Evolutionary conservation across 2,888 invertebrate species (phyloP), one percentile per base, ranked within the genome.

Genomic region (Hoplodrina blanda): DNA sequence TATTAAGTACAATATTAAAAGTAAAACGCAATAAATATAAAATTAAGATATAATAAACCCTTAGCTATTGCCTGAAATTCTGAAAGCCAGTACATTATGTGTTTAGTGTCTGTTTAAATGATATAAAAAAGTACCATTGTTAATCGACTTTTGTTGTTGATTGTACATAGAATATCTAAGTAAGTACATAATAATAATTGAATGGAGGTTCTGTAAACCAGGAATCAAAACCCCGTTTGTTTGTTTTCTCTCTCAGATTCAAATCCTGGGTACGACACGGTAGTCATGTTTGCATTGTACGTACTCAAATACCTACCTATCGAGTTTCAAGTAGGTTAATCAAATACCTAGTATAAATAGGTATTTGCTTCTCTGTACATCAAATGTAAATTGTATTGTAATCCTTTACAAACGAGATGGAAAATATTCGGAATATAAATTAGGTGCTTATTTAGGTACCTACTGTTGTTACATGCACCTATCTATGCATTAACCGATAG

Each of bases 201-300:
- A 54, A 19, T 30, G 19, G n/a, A 33, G 11, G 37, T 19, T 37
- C 37, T n/a, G 37, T 46, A 17, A 65, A 60, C 52, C 41, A 41
- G 50, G 20, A 62, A 56, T 56, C 55, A 56, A 62, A 62, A 25
- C 33, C 44, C 11, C n/a, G 20, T n/a, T 62, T 72, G 41, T 50
- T 70, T 70, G 56, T 62, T 56, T 71, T 56, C 56, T 25, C 50
- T 50, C 33, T 41, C 49, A 41, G 2, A 33, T 52, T 62, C n/a
- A 56, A 56, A 71, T 71, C 25, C 41, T 61, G 17, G 13, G 33
- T 50, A 50, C 49, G 33, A 53, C 19, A 6, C n/a, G 11, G 19
- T 7, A 41, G 49, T 55, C 41, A 50, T 71, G 72, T 71, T 71
- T 63, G 44, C 63, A 56, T 46, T 54, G 59, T 49, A 46, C n/a